Percentiles rank a stretch among this genome's conserved stretches.
phyloP scores from a whole-genome alignment of 2,888 invertebrate species.

The Drosophila mayaguana region DNA sequence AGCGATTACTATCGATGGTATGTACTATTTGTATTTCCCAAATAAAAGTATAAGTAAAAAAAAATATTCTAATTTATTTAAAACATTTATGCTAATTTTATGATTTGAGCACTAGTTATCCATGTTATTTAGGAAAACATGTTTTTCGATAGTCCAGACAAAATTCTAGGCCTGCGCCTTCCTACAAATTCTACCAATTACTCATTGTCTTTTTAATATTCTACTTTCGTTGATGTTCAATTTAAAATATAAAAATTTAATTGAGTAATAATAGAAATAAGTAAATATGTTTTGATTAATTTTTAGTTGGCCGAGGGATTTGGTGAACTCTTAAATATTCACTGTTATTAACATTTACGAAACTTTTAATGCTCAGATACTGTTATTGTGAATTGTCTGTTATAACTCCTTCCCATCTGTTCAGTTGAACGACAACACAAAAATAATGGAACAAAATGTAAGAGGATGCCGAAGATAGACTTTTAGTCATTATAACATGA shows the following conservation, averaged over 20 bases:
- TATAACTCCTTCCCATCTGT: background rate
- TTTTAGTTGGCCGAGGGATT: background rate
- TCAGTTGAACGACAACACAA: slow-evolving; percentile 5
- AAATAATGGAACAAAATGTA: slow-evolving; percentile 13
- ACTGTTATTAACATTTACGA: slow-evolving; percentile 2
- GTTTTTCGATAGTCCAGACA: background rate
- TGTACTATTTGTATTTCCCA: background rate
- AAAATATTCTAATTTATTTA: background rate
- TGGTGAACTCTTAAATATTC: background rate
- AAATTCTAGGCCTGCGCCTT: background rate
- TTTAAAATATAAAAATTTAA: background rate
- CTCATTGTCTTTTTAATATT: background rate
- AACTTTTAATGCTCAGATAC: slow-evolving; percentile 18
- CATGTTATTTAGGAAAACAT: background rate
- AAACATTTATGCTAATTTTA: background rate
- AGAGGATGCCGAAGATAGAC: background rate
- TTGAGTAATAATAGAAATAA: background rate
- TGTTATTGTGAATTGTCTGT: slow-evolving; percentile 33
- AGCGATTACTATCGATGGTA: background rate
- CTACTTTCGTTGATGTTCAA: background rate
- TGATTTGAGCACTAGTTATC: background rate
- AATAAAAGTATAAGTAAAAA: background rate
- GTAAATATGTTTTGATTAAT: too few relatives aligned
- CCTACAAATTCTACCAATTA: background rate
- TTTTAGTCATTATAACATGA: background rate